phyloP scores from a whole-genome alignment of 2,888 invertebrate species.

The Hyles lineata region DNA sequence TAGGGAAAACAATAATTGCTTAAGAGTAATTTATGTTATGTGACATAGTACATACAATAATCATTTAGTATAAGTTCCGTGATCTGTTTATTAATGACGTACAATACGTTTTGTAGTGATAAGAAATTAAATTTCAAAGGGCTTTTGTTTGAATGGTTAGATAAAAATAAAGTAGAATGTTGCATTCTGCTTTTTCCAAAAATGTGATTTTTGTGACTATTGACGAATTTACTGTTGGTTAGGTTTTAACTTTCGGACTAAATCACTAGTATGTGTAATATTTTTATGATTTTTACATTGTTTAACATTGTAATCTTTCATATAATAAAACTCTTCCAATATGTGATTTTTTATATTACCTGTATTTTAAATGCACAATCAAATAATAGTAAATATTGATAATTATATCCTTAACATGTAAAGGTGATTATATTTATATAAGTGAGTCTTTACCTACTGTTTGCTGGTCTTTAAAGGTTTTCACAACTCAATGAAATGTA shows the following conservation, averaged over 20 bases:
- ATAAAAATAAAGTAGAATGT: background rate
- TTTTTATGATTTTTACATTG: constrained; percentile 2
- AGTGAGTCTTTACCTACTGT: no score
- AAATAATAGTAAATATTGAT: background rate
- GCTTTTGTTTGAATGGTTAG: background rate
- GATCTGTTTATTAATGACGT: background rate
- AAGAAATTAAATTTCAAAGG: background rate
- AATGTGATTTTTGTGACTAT: background rate
- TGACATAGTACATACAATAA: background rate
- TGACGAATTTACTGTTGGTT: background rate
- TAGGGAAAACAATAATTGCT: background rate
- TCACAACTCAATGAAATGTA: no score
- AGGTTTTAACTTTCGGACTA: background rate
- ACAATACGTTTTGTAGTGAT: background rate
- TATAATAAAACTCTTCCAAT: background rate
- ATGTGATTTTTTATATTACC: background rate
- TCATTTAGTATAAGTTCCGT: constrained; percentile 6
- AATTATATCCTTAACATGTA: background rate
- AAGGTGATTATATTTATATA: no score
- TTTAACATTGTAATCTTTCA: background rate
- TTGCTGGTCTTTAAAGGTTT: no score
- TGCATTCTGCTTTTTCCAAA: constrained; percentile 1
- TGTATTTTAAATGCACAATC: background rate
- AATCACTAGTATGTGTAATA: background rate
- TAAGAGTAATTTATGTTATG: background rate